These are phyloP conservation scores for Myocastor coypus DNA, from an alignment of 2,113 vertebrate genomes.

Conservation along the genomic window DNA sequence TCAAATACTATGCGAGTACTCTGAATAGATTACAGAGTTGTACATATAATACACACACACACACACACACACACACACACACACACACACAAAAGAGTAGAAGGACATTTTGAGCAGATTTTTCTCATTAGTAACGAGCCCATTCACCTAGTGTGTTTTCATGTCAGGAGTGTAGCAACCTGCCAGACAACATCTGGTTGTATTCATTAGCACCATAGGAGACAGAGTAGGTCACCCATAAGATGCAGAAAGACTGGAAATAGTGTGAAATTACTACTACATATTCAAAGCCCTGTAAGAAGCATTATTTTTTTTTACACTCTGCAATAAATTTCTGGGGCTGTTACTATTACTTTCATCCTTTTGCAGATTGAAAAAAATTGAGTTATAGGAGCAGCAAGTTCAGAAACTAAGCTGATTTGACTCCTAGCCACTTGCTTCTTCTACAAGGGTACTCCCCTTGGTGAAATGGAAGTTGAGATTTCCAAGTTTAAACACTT, in stretches of 20 bases:
- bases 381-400: not conserved
- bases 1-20: no score
- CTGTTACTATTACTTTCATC: not conserved
- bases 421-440: not conserved
- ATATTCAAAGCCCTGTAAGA: no score
- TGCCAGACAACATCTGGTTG: not conserved
- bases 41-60: no score
- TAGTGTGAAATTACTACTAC: not conserved
- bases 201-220: not conserved
- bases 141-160: not conserved
- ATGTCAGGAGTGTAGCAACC: not conserved
- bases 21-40: no score
- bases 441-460: not conserved
- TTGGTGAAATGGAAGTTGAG: not conserved
- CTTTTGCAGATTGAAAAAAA: not conserved
- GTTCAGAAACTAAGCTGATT: not conserved
- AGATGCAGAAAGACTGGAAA: not conserved
- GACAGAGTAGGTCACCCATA: not conserved
- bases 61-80: no score
- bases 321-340: not conserved
- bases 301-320: not conserved
- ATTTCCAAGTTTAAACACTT: not conserved
- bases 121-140: not conserved
- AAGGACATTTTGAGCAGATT: not conserved
- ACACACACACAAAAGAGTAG: no score